These are phyloP conservation scores for Rhimphoctona megacephalus DNA, from an alignment of 2,888 invertebrate genomes.

Conservation along the genomic window DNA sequence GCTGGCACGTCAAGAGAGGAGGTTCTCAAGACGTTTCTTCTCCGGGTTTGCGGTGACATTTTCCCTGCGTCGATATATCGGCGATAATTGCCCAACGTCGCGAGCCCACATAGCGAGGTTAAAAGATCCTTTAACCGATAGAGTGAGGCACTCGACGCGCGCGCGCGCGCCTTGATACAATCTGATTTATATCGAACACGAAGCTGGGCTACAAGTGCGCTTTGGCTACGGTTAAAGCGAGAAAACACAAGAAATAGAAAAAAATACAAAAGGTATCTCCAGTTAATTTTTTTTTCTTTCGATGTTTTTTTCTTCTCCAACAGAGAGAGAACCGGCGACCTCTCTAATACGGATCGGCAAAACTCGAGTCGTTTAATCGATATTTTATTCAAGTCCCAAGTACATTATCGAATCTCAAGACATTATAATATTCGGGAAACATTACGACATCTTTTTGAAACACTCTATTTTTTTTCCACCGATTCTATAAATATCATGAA, in stretches of 20 bases:
- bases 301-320: neutral
- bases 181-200: conserved; percentile 82
- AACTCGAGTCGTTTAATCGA: conserved; percentile 74
- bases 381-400: conserved; percentile 77
- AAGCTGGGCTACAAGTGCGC: conserved; percentile 71
- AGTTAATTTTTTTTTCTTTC: conserved; percentile 37
- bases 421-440: conserved; percentile 30
- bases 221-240: conserved; percentile 61
- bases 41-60: conserved; percentile 77
- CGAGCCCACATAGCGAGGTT: conserved; percentile 69
- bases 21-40: conserved; percentile 47
- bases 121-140: conserved; percentile 78
- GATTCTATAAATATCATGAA: neutral
- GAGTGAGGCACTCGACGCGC: conserved; percentile 73
- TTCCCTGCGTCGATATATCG: conserved; percentile 81
- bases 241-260: conserved; percentile 63
- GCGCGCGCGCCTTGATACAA: conserved; percentile 77
- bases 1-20: conserved; percentile 25
- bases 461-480: neutral
- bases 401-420: conserved; percentile 56
- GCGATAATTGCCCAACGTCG: conserved; percentile 80
- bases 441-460: conserved; percentile 48
- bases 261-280: conserved; percentile 53
- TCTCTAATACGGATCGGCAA: conserved; percentile 70
- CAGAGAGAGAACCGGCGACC: conserved; percentile 41